Evolutionary conservation across 2,113 vertebrate genomes (phyloP), one percentile per base, ranked within the genome.

Genomic region (Sceloporus tristichus): DNA sequence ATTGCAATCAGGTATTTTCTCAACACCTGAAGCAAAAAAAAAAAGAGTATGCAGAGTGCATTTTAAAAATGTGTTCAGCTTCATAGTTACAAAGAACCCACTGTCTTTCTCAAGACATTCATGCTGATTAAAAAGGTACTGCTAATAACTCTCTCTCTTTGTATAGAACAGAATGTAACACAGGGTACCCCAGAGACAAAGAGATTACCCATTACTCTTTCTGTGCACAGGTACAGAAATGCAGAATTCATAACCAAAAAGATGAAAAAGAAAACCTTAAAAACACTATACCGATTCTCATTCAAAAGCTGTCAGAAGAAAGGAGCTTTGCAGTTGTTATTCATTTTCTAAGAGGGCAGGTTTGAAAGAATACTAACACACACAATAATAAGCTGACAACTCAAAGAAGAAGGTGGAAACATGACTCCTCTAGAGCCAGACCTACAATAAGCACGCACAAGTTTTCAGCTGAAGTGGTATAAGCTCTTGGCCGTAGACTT

Each of bases 21-120:
- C 94, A 94, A 92, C 89, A 93, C 90, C 94, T 93, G 93, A 95
- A 90, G 87, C 42, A 82, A 48, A 48, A 48, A 48, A 48, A 87
- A 91, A 85, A 38, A 74, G 85, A 82, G 71, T 42, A 83, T 65
- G 73, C 91, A 38, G 87, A 83, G 89, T 62, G 5, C 62, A 88
- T 90, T 94, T 54, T 91, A 84, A 83, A 92, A 89, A 80, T n/a
- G 42, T 65, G 14, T 75, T 79, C 5, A 66, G 85, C 90, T 93
- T 90, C 40, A 89, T 87, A 77, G 76, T 0, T 40, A 80, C 89
- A 73, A 86, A 0, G 71, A 21, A 85, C 88, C 29, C 68, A 66
- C 42, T 29, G 42, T 70, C 4, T 78, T 79, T 29, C 53, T 25
- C 21, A 25, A 62, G 54, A 79, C 53, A 48, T 79, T 62, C 75